These are phyloP conservation scores for Nothocercus nigrocapillus DNA, from an alignment of 2,113 vertebrate genomes.

Conservation along the genomic window DNA sequence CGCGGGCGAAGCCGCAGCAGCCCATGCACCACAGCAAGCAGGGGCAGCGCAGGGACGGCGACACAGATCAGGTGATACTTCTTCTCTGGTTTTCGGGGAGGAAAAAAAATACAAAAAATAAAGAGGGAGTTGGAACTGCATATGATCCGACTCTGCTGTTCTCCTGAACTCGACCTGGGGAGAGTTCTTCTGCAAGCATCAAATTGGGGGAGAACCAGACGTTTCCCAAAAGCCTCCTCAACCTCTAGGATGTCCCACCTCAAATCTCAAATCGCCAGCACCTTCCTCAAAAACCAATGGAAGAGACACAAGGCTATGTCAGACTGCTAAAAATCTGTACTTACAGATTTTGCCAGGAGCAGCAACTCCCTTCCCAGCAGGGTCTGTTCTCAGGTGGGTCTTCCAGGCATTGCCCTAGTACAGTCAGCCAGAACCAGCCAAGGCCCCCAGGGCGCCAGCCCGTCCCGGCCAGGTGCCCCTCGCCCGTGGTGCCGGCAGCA, in stretches of 20 bases:
- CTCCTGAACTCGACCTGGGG: background rate
- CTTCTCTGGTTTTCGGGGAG: accelerated
- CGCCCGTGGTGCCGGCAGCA: no score
- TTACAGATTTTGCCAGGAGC: background rate
- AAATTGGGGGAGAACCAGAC: background rate
- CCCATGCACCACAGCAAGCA: accelerated
- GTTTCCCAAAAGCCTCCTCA: background rate
- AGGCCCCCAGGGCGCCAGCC: background rate
- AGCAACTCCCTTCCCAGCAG: background rate
- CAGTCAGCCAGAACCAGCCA: background rate
- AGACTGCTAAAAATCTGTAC: background rate
- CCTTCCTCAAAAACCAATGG: background rate
- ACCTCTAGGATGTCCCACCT: background rate
- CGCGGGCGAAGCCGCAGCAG: accelerated
- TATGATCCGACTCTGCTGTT: accelerated
- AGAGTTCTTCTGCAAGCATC: background rate
- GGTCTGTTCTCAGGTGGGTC: no score
- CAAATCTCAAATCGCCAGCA: background rate
- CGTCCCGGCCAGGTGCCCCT: no score
- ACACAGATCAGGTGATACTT: accelerated
- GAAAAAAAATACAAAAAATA: no score
- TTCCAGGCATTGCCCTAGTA: background rate
- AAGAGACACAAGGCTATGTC: background rate
- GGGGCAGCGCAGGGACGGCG: accelerated
- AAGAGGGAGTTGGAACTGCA: accelerated